Conservation (phyloP, 37 sponge, comb jelly and placozoan genomes). For the Spongilla lacustris region DNA sequence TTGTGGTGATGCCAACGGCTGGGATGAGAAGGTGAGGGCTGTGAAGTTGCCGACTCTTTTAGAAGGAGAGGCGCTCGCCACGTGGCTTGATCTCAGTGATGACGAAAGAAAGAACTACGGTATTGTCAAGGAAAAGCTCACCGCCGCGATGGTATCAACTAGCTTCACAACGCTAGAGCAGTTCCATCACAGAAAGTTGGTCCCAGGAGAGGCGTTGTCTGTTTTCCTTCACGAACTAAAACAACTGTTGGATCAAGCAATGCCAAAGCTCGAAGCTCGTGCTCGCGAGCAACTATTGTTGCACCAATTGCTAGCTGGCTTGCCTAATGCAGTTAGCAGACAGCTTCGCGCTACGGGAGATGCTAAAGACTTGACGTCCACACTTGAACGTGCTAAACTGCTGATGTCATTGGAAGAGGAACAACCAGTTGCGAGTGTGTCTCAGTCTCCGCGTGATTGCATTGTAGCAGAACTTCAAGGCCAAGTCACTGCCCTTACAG, state of each 20-base stretch:
- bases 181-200: conserved; percentile 40
- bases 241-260: conserved; percentile 55
- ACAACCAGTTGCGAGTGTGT: neutral
- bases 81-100: conserved; percentile 10
- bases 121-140: conserved; percentile 5
- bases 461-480: conserved; percentile 9
- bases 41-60: conserved; percentile 13
- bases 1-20: too few relatives aligned
- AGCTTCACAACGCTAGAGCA: conserved; percentile 39
- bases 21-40: conserved; percentile 2
- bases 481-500: conserved; percentile 22
- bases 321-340: conserved; percentile 15
- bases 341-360: conserved; percentile 43
- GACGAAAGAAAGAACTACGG: neutral
- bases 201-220: conserved; percentile 34
- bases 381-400: conserved; percentile 24
- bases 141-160: conserved; percentile 8
- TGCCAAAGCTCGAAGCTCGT: conserved; percentile 45
- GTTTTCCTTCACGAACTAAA: conserved; percentile 52
- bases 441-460: too few relatives aligned
- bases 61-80: conserved; percentile 19
- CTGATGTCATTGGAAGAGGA: conserved; percentile 22
- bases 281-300: conserved; percentile 38
- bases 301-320: conserved; percentile 54
- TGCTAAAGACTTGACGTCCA: conserved; percentile 3